Evolutionary conservation across 30 jellyfish, hydroid and myxozoan genomes (phyloP).

Genomic region (Catostylus mosaicus): DNA sequence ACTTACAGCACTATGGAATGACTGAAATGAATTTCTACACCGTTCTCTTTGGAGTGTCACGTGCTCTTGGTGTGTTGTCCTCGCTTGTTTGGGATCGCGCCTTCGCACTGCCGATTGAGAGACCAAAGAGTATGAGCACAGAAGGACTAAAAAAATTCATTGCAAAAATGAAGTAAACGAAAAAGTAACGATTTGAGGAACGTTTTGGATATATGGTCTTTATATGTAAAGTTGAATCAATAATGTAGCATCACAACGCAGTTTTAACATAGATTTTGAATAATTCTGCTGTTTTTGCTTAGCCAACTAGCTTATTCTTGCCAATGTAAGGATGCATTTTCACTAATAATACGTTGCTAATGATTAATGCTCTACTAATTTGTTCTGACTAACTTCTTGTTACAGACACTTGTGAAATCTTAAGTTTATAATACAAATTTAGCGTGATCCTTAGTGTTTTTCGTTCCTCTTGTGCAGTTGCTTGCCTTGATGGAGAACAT

Average conservation of each 20-base stretch:
- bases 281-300: not conserved
- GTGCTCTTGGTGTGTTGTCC: conserved; percentile 97
- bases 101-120: conserved; percentile 91
- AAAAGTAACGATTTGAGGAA: not conserved
- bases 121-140: conserved; percentile 99
- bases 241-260: not conserved
- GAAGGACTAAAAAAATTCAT: conserved; percentile 90
- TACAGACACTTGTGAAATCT: not conserved
- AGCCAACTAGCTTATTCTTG: too few species aligned
- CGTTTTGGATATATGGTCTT: too few species aligned
- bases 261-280: not conserved
- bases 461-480: not conserved
- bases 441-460: not conserved
- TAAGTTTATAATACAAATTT: not conserved
- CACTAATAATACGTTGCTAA: not conserved
- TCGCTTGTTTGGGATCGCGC: conserved; percentile 99
- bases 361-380: not conserved
- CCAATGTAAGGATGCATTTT: not conserved
- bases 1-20: conserved; percentile 89
- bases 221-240: not conserved
- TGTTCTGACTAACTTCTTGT: not conserved
- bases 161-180: conserved; percentile 15
- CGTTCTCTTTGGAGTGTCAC: conserved; percentile 98
- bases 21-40: conserved; percentile 98
- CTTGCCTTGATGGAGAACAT: not conserved